These are phyloP conservation scores for Patagioenas fasciata DNA, from an alignment of 2,113 vertebrate genomes.

Conservation along the genomic window DNA sequence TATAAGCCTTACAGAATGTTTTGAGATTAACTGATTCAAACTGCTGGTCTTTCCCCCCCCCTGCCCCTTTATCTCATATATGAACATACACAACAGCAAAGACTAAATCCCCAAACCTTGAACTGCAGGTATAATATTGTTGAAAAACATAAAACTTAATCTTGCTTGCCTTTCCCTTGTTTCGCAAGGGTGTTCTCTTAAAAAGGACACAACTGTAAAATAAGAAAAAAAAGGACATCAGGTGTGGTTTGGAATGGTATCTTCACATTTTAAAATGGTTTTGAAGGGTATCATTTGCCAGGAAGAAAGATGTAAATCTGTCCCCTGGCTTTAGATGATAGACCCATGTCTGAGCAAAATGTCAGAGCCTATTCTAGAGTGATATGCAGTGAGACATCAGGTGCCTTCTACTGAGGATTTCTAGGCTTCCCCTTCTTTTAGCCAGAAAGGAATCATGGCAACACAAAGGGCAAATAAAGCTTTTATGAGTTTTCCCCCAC, in stretches of 20 bases:
- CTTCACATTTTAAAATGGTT: not conserved
- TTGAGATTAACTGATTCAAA: not conserved
- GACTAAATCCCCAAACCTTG: not conserved
- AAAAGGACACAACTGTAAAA: not conserved
- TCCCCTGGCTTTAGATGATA: not conserved
- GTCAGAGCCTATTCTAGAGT: not conserved
- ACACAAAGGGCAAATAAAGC: not conserved
- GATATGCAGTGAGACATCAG: not conserved
- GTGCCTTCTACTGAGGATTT: not conserved
- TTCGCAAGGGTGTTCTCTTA: not conserved
- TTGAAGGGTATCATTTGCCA: not conserved
- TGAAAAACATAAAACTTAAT: not conserved
- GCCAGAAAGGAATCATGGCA: not conserved
- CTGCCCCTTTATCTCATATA: not conserved
- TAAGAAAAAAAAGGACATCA: not conserved
- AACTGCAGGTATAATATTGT: not conserved
- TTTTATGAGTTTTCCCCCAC: not conserved
- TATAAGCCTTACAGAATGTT: not conserved
- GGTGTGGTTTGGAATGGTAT: not conserved
- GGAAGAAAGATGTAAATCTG: not conserved
- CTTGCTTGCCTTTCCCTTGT: not conserved
- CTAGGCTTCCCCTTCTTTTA: not conserved
- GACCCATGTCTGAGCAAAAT: not conserved
- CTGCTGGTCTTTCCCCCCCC: rapidly evolving
- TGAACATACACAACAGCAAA: not conserved